Conservation (phyloP, 2,113 vertebrate species). For the Pseudopipra pipra region DNA sequence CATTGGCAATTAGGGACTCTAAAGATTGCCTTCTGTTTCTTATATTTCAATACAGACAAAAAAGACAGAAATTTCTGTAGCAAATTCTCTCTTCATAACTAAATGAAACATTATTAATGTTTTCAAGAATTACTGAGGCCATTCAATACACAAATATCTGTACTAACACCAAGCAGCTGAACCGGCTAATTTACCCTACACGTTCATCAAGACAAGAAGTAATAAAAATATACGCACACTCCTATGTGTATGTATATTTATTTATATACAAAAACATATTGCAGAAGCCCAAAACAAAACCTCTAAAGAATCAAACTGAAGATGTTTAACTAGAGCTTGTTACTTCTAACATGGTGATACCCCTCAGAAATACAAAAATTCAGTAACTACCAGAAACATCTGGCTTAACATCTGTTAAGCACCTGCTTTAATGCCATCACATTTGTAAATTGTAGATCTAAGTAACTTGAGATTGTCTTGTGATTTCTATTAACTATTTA, state of each 20-base stretch:
- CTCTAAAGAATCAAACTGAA: not conserved
- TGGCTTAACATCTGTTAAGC: not conserved
- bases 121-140: not conserved
- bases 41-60: not conserved
- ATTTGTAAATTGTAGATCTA: not conserved
- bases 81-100: not conserved
- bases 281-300: not conserved
- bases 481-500: conserved; percentile 22
- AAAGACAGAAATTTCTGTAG: not conserved
- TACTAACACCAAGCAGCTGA: not conserved
- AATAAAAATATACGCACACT: not conserved
- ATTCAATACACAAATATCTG: not conserved
- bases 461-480: not conserved
- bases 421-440: not conserved
- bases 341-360: not conserved
- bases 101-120: not conserved
- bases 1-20: not conserved
- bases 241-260: not conserved
- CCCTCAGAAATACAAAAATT: not conserved
- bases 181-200: not conserved
- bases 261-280: not conserved
- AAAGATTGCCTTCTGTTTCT: not conserved
- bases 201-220: not conserved
- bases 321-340: not conserved
- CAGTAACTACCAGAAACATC: not conserved